These are phyloP conservation scores for Mantis religiosa DNA, from an alignment of 2,888 invertebrate species.

Conservation along the genomic window DNA sequence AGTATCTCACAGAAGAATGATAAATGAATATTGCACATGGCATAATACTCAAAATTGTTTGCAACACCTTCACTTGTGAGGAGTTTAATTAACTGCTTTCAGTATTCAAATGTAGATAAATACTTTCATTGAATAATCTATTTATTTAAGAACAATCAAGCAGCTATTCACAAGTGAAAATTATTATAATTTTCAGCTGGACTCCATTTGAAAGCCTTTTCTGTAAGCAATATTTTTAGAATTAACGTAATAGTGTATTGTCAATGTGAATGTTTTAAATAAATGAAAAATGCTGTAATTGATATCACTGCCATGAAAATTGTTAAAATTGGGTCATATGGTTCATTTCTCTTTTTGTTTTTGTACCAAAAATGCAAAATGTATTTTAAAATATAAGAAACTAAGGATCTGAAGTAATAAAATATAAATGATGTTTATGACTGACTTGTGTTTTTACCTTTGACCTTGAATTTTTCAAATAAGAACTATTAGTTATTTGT, in stretches of 20 bases:
- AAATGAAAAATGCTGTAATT: neutral
- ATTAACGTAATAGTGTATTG: neutral
- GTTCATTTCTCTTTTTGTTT: slow-evolving; percentile 21
- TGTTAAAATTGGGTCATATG: neutral
- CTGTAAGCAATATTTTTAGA: neutral
- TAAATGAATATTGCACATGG: neutral
- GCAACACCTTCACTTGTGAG: neutral
- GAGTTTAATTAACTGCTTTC: neutral
- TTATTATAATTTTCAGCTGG: too few species aligned
- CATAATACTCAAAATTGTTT: neutral
- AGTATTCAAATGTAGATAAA: neutral
- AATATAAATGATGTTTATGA: neutral
- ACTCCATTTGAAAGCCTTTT: too few species aligned
- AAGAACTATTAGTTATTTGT: too few species aligned
- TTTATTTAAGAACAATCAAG: too few species aligned
- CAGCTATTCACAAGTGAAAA: too few species aligned
- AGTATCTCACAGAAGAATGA: neutral
- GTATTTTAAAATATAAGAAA: neutral
- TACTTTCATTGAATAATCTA: too few species aligned
- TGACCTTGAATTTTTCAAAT: neutral
- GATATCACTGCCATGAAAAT: neutral
- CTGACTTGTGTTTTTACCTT: neutral
- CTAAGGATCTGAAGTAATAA: neutral
- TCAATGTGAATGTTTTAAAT: neutral
- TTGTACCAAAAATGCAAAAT: slow-evolving; percentile 23